Evolutionary conservation across 2,888 invertebrate species (phyloP), one percentile per base, ranked within the genome.

Genomic region (Pediacus dermestoides): DNA sequence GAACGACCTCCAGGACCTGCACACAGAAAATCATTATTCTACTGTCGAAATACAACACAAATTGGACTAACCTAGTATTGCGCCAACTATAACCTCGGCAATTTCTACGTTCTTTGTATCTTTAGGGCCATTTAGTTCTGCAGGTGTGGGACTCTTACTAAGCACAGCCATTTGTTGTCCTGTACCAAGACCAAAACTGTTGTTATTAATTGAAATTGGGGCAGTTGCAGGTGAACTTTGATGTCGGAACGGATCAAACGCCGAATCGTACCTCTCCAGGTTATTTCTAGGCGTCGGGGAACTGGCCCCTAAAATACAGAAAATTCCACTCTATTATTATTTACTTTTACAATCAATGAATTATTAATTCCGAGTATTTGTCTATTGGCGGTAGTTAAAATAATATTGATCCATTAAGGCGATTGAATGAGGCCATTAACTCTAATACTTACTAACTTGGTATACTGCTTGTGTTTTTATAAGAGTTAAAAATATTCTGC

Each of bases 1-100:
- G 92, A 88, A 73, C 92, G 87, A 53, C 95, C 96, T 67, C 92
- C 94, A 56, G 93, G 94, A 67, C 88, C 84, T 84, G 47, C 21
- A 52, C 46, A 11, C 18, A 18, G 8, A 18, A 18, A 18, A 18
- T n/a, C n/a, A n/a, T n/a, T n/a, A n/a, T 15, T 9, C 6, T 12
- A 16, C n/a, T n/a, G n/a, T n/a, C n/a, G n/a, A n/a, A n/a, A n/a
- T n/a, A n/a, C 9, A 16, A 7, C 10, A 34, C n/a, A 14, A 38
- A 16, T 10, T 39, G 10, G 28, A 34, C 50, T 76, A 70, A 77
- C 92, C 96, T 71, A 96, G 80, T 66, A 97, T 93, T 67, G 94
- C 95, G 66, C 95, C 96, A 68, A 96, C 93, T 73, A 95, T 92
- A 72, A 87, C 84, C 78, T 93, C 91, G 43, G 92, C 85, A 70